Evolutionary conservation across 2,797 vertebrate species (phyloP), one percentile per base, ranked within the genome.

Genomic region (Gadopsis bispinosus): DNA sequence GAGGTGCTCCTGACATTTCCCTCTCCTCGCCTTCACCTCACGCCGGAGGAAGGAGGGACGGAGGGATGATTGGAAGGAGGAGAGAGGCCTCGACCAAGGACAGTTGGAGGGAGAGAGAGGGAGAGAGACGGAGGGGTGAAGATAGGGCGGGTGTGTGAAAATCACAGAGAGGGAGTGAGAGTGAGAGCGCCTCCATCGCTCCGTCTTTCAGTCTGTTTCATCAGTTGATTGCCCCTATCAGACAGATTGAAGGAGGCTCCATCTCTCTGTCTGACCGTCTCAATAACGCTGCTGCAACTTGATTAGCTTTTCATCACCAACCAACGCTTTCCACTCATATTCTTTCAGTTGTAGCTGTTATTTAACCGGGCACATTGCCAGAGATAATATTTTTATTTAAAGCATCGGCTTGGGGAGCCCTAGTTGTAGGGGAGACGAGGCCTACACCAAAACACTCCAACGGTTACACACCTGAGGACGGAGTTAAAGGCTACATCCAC

Each of bases 181-280:
- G 65, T 54, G 75, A 78, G 76, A 50, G 70, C 81, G 75, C 83
- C 29, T 65, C 53, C 55, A 54, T 78, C 81, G 31, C 54, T 77
- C 61, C 72, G 47, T 89, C 87, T 88, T 90, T 87, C 81, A 80
- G 79, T 79, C 60, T 73, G 81, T 88, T 90, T 92, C 91, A 90
- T 93, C 90, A 90, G 81, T 80, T 89, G 91, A 93, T 93, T 90
- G 84, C 68, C 9, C 51, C 80, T 48, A 87, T 91, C 79, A 87
- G 86, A 74, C 62, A 75, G 74, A 83, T 45, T 85, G 80, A 81
- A 91, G 81, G 83, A 87, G 86, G 86, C 80, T 85, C 35, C 29
- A 33, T 69, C 65, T 58, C 75, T 77, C 81, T 20, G 9, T 72
- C 80, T 80, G 83, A 72, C 83, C 50, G 35, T 79, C 80, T 88